Evolutionary conservation across 1,140 invertebrate species (phyloP).

Genomic region (Pseudobourletiella spinata): DNA sequence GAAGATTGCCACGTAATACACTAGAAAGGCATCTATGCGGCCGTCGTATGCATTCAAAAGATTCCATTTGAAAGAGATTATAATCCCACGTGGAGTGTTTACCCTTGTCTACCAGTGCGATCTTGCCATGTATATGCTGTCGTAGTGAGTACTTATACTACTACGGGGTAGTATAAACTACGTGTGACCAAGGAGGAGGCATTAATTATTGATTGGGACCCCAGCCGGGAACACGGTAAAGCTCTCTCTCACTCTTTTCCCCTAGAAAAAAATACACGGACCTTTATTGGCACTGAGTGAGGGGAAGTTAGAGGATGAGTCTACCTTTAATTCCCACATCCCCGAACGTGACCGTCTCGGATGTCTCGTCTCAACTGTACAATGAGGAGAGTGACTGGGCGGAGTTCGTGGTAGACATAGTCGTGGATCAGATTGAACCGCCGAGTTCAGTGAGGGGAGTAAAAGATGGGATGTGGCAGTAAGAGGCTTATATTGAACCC

Average conservation of each 20-base stretch:
- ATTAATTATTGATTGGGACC: conserved; percentile 19
- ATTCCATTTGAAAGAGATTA: not conserved
- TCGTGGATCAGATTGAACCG: not conserved
- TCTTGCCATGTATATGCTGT: not conserved
- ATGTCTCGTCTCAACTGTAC: not conserved
- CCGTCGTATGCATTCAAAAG: not conserved
- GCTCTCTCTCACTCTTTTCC: conserved; percentile 19
- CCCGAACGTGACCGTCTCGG: not conserved
- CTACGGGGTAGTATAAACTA: not conserved
- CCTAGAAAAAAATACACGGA: not conserved
- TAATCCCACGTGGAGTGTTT: no score
- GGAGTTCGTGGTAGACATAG: not conserved
- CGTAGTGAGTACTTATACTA: not conserved
- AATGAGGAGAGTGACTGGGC: not conserved
- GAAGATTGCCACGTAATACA: no score
- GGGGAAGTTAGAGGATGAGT: not conserved
- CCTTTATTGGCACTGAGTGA: no score
- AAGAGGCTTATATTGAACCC: conserved; percentile 16
- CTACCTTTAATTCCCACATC: not conserved
- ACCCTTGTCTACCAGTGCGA: not conserved
- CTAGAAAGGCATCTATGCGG: not conserved
- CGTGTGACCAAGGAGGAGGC: not conserved
- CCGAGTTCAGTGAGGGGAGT: no score
- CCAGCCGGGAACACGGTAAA: conserved; percentile 16
- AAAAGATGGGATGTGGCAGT: conserved; percentile 15